Conservation (phyloP, 2,113 vertebrate genomes). For the Halichoerus grypus region DNA sequence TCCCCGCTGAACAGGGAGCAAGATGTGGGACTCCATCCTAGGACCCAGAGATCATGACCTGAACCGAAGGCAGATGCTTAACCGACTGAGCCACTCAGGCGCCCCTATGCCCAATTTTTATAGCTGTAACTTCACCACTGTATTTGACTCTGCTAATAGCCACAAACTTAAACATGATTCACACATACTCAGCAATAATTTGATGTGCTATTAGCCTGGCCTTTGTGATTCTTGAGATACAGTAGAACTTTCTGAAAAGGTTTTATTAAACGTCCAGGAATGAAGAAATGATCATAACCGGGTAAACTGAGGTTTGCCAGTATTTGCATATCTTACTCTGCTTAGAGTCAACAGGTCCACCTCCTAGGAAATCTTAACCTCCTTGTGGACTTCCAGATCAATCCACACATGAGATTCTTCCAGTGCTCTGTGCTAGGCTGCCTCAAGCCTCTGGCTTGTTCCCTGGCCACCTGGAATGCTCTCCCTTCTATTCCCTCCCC, state of each 20-base stretch:
- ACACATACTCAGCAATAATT: background rate
- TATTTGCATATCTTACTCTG: background rate
- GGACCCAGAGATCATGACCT: background rate
- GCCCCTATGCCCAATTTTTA: background rate
- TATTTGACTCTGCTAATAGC: background rate
- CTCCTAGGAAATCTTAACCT: no score
- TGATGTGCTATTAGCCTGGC: background rate
- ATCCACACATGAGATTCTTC: background rate
- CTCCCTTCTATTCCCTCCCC: rapidly evolving
- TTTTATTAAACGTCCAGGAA: background rate
- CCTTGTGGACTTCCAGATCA: rapidly evolving
- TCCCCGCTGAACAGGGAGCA: background rate
- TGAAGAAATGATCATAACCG: background rate
- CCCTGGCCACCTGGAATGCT: no score
- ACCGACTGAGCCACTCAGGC: background rate
- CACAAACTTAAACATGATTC: background rate
- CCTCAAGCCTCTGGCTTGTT: background rate
- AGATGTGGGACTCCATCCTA: background rate
- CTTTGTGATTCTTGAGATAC: background rate
- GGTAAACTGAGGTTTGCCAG: background rate
- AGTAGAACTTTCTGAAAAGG: background rate
- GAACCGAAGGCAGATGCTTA: background rate
- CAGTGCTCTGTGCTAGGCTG: background rate
- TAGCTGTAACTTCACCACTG: background rate
- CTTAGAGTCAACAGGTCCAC: background rate